These are phyloP conservation scores for Trichechus manatus DNA, from an alignment of 2,113 vertebrate genomes.

Conservation along the genomic window DNA sequence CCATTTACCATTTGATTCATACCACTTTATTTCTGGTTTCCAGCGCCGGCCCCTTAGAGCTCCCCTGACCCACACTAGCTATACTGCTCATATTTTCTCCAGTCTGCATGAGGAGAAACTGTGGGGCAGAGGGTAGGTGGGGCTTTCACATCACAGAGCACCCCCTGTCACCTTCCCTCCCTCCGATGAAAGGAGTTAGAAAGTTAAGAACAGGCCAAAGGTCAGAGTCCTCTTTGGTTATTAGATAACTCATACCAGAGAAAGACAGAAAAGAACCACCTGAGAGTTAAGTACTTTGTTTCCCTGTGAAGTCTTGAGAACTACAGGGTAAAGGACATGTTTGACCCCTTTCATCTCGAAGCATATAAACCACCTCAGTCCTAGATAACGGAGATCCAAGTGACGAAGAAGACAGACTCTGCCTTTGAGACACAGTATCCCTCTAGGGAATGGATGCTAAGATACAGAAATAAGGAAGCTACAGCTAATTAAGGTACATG, in stretches of 20 bases:
- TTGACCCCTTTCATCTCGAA: background rate
- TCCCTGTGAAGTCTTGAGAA: background rate
- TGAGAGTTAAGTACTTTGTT: background rate
- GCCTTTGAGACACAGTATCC: background rate
- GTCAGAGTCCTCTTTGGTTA: conserved; percentile 73
- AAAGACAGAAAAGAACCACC: conserved; percentile 21
- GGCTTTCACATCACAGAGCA: background rate
- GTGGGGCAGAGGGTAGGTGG: background rate
- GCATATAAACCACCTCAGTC: background rate
- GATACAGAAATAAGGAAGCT: background rate
- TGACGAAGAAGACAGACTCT: background rate
- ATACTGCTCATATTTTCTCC: background rate
- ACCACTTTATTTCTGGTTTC: background rate
- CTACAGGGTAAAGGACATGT: background rate
- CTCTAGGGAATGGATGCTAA: background rate
- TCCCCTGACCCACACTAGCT: background rate
- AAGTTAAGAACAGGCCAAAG: conserved; percentile 57
- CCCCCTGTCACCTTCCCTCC: background rate
- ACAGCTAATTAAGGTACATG: background rate
- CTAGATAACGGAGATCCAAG: background rate
- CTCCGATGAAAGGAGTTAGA: conserved; percentile 23
- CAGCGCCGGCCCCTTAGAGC: background rate
- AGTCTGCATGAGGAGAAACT: background rate
- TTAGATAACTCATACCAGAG: conserved; percentile 65
- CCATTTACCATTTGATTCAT: background rate